Evolutionary conservation across 2,888 invertebrate species (phyloP), one percentile per base, ranked within the genome.

Genomic region (Campoplex capitator): DNA sequence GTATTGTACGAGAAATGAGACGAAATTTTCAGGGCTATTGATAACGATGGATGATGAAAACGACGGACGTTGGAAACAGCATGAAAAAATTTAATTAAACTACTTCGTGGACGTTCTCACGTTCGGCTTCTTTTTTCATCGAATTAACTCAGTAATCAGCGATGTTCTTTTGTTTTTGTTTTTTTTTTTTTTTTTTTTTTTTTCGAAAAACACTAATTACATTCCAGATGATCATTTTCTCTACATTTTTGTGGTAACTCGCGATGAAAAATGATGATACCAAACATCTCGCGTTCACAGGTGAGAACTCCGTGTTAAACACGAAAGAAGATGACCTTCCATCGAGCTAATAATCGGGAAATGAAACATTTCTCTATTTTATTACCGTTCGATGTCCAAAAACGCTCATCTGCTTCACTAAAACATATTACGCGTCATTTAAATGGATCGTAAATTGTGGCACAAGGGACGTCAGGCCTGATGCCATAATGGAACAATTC

Each of bases 301-400:
- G 11, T n/a, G 23, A 38, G n/a, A 18, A 58, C 38, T 23, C 38
- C 56, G 35, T 38, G 11, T 56, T 58, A 74, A 54, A 28, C 18
- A 16, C 16, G 45, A 58, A 75, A 75, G 8, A 75, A 58, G 75
- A 23, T 28, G 58, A 42, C 75, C 75, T 75, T 75, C 75, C 75
- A 28, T 28, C 48, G 51, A 9, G 18, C 58, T 35, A 13, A 42
- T 28, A 23, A 75, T 58, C 56, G 23, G 58, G 75, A 75, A 74
- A 56, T 74, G 11, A 56, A 75, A 75, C 38, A 75, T 58, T n/a
- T n/a, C 16, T 75, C 38, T n/a, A 42, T 11, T 51, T 48, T 13
- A 28, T 58, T 13, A 51, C 71, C 13, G 42, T 75, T 75, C 75
- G 75, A 58, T 23, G 38, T 75, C 58, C 28, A 38, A 32, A 28